Base-by-base conservation (phyloP, 2,113 vertebrate species). In the Gymnogyps californianus region DNA sequence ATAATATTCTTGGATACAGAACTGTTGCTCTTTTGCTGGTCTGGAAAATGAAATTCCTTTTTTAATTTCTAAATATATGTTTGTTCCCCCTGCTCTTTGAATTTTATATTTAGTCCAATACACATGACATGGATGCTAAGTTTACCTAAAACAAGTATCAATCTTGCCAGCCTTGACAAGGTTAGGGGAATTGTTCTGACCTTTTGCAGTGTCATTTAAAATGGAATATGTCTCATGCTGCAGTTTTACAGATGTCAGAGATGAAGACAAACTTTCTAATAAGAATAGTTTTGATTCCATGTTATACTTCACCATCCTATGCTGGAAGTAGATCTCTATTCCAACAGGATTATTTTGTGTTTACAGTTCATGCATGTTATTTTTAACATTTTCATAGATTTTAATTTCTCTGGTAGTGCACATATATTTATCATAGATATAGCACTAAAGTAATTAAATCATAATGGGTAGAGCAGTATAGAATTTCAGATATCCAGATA, bases 91-190 rank as follows among this genome's bases (percentile, higher is more conserved):
- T 80, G 70, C 78, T 95, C 34, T 69, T 82, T 82, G 49, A 58
- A 66, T 90, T 92, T 95, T 96, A 94, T 96, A 93, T 96, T 96
- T 96, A 94, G 96, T 80, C 28, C 64, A 70, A 80, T 88, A 58
- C 82, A 77, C 82, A 44, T 91, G 85, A 85, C 90, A 90, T 74
- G 70, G 84, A 93, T 95, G 28, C 84, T 96, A 95, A 93, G 78
- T 96, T 96, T 96, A 83, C 92, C 75, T 96, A 95, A 96, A 93
- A 75, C 44, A 90, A 91, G 74, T 87, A 93, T 95, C 84, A 90
- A 42, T 95, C 92, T 88, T 85, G 10, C 71, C 54, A 93, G 82
- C 28, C 62, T 80, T 93, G 96, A 95, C 78, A 94, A 90, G 54
- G 70, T 86, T 94, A 77, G 85, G 71, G 46, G 42, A 83, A 92